These are phyloP conservation scores for Lophotis ruficrista DNA, from an alignment of 2,113 vertebrate genomes.

Conservation along the genomic window DNA sequence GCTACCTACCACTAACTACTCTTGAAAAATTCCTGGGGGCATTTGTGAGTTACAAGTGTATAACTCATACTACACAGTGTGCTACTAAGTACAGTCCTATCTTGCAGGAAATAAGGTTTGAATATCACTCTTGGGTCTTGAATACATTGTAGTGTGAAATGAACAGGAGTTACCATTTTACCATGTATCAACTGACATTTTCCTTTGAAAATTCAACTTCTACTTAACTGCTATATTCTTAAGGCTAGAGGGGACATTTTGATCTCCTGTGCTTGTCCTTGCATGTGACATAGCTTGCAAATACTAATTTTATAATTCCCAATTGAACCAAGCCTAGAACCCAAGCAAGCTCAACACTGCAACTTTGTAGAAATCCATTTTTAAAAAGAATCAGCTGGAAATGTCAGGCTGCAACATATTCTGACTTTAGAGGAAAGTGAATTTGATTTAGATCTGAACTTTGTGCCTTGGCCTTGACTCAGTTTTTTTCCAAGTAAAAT, in stretches of 20 bases:
- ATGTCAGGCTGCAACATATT: background rate
- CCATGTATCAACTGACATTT: background rate
- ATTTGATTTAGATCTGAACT: slow-evolving; percentile 48
- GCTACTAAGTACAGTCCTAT: background rate
- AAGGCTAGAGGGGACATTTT: background rate
- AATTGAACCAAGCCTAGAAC: background rate
- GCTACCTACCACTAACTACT: background rate
- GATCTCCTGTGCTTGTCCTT: background rate
- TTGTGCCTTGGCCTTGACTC: slow-evolving; percentile 11
- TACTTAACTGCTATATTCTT: background rate
- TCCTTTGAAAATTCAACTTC: slow-evolving; percentile 10
- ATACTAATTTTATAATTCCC: background rate
- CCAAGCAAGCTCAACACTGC: background rate
- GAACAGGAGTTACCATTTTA: slow-evolving; percentile 22
- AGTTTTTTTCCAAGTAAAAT: slow-evolving; percentile 32
- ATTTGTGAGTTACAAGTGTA: background rate
- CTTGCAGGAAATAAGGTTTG: background rate
- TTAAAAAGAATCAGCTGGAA: background rate
- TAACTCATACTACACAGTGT: background rate
- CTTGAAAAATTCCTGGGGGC: background rate
- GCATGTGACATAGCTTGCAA: background rate
- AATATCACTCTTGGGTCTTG: background rate
- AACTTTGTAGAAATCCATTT: background rate
- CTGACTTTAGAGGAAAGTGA: background rate
- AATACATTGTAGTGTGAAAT: background rate